phyloP scores from a whole-genome alignment of 92 coral and sea anemone genomes.

The Heliopora coerulea region DNA sequence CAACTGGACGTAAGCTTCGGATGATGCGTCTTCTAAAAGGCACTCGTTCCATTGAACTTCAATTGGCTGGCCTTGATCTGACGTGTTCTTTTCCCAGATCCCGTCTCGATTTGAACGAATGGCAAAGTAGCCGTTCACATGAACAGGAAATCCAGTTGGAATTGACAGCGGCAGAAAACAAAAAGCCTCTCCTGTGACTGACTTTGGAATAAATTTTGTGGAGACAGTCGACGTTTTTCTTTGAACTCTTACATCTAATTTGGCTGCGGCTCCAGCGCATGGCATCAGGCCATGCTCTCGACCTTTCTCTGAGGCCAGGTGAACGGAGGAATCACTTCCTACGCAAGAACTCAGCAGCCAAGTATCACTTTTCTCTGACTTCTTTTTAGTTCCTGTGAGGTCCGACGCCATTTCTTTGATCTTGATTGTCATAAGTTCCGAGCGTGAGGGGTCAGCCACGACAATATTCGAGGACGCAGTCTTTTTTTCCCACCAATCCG shows the following conservation, averaged over 20 bases:
- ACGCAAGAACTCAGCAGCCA: slow-evolving; percentile 59
- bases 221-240: neutral
- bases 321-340: slow-evolving; percentile 54
- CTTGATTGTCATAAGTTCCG: neutral
- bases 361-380: slow-evolving; percentile 37
- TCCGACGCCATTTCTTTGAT: neutral
- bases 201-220: neutral
- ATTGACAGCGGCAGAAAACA: slow-evolving; percentile 78
- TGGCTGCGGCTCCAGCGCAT: slow-evolving; percentile 61
- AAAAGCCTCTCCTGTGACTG: slow-evolving; percentile 63
- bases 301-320: slow-evolving; percentile 58
- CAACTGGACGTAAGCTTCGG: slow-evolving; percentile 60
- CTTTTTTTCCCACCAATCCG: slow-evolving; percentile 43
- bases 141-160: slow-evolving; percentile 73
- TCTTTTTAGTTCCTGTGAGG: slow-evolving; percentile 19
- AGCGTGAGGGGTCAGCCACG: neutral
- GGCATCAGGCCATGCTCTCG: slow-evolving; percentile 58
- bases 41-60: slow-evolving; percentile 73
- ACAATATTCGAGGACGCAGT: neutral
- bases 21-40: slow-evolving; percentile 72
- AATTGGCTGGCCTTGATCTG: slow-evolving; percentile 57
- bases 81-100: slow-evolving; percentile 74
- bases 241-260: slow-evolving; percentile 1
- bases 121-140: slow-evolving; percentile 78
- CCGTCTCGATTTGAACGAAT: slow-evolving; percentile 77